Conservation (phyloP, 1,140 invertebrate species). For the Sinella curviseta region DNA sequence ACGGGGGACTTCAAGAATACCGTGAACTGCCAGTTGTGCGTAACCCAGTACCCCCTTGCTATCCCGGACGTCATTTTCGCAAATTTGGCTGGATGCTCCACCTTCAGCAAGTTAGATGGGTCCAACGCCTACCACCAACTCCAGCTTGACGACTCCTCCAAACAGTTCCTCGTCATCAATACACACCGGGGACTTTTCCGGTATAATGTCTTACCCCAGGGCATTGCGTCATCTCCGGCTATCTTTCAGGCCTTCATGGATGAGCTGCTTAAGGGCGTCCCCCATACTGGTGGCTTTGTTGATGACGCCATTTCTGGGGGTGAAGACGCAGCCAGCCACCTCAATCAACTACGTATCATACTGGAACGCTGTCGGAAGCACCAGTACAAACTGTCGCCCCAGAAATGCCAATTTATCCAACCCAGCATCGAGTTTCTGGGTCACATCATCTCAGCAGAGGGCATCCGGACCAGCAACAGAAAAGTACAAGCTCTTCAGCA, state of each 20-base stretch:
- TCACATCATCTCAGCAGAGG: conserved; percentile 53
- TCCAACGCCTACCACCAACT: no score
- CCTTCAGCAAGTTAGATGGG: conserved; percentile 50
- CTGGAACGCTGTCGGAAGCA: conserved; percentile 38
- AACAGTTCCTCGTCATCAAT: no score
- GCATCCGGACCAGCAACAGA: conserved; percentile 52
- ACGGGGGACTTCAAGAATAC: no score
- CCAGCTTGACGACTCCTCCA: conserved; percentile 48
- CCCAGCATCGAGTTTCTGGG: conserved; percentile 54
- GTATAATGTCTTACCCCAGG: conserved; percentile 37
- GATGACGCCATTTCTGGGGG: conserved; percentile 54
- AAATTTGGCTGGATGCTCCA: conserved; percentile 41
- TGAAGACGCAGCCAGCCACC: conserved; percentile 46
- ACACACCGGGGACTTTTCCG: no score
- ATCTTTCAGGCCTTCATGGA: conserved; percentile 57
- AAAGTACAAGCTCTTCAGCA: conserved; percentile 53
- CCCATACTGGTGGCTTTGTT: no score
- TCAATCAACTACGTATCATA: conserved; percentile 41
- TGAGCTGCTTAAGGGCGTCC: conserved; percentile 49
- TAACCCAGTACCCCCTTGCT: conserved; percentile 49
- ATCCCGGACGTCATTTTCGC: no score
- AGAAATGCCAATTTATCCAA: background rate
- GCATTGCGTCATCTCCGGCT: conserved; percentile 44
- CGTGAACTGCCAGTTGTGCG: conserved; percentile 48
- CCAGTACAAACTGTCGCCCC: conserved; percentile 40